phyloP scores from a whole-genome alignment of 30 jellyfish, hydroid and myxozoan species.

The Aurelia aurita complex sp. Pacific region DNA sequence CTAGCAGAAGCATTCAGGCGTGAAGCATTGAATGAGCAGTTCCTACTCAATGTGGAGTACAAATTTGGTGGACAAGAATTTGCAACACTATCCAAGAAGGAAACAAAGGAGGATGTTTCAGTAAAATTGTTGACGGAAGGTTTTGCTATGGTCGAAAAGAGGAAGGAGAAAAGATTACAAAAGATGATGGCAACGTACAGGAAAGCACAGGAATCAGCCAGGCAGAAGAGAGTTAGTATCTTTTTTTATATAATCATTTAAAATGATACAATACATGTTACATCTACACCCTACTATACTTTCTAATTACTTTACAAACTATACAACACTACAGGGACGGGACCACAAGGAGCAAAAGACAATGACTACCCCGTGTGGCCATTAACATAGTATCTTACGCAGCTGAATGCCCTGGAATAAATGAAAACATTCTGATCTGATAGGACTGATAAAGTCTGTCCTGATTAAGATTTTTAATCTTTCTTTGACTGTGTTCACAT shows the following conservation, averaged over 20 bases:
- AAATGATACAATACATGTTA: too few species aligned
- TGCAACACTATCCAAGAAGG: conserved; percentile 85
- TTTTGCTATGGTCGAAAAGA: conserved; percentile 81
- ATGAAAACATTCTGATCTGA: too few species aligned
- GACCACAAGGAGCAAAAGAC: too few species aligned
- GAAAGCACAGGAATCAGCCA: conserved; percentile 89
- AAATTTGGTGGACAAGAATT: conserved; percentile 80
- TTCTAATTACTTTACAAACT: too few species aligned
- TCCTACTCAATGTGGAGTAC: conserved; percentile 83
- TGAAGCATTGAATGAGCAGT: conserved; percentile 81
- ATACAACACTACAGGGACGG: too few species aligned
- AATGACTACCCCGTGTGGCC: too few species aligned
- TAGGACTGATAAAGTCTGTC: too few species aligned
- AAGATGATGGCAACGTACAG: conserved; percentile 63
- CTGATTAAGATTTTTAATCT: too few species aligned
- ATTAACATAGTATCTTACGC: too few species aligned
- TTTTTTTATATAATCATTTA: neutral
- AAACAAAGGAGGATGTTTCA: conserved; percentile 80
- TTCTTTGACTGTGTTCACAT: too few species aligned
- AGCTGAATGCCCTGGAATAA: too few species aligned
- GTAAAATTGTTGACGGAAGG: conserved; percentile 76
- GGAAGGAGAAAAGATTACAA: conserved; percentile 90
- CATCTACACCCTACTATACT: too few species aligned
- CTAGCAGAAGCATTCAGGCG: conserved; percentile 71
- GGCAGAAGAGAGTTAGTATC: conserved; percentile 77